Evolutionary conservation across 2,113 vertebrate species (phyloP).

Genomic region (Donacobius atricapilla): DNA sequence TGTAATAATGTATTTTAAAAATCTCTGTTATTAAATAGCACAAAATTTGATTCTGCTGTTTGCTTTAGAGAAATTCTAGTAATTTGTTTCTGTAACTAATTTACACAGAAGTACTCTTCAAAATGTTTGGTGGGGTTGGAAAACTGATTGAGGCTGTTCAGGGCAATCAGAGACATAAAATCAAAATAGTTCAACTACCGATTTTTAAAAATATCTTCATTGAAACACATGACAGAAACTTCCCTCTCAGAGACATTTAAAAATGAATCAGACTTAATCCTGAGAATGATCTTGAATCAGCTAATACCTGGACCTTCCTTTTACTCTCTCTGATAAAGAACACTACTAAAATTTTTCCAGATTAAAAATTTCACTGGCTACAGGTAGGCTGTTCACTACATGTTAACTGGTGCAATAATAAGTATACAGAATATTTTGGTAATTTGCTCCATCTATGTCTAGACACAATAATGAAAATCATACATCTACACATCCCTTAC

Average conservation of each 20-base stretch:
- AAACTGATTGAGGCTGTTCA: neutral
- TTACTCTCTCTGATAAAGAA: neutral
- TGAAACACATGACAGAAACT: neutral
- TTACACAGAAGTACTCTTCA: neutral
- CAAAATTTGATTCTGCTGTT: neutral
- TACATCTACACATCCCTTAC: neutral
- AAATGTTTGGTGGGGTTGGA: neutral
- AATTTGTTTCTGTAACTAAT: neutral
- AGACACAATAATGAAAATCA: neutral
- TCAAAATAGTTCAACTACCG: neutral
- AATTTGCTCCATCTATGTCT: neutral
- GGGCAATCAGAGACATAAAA: neutral
- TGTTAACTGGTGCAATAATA: accelerated
- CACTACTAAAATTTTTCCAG: neutral
- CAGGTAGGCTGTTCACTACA: neutral
- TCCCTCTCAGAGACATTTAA: neutral
- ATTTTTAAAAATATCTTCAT: neutral
- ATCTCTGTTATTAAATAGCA: neutral
- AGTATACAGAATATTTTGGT: neutral
- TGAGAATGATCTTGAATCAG: neutral
- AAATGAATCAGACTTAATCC: neutral
- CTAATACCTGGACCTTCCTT: neutral
- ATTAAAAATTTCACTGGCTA: neutral
- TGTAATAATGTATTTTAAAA: neutral
- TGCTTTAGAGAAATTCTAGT: neutral